Conservation (phyloP, 2,797 vertebrate genomes). For the Naso thynnoides region DNA sequence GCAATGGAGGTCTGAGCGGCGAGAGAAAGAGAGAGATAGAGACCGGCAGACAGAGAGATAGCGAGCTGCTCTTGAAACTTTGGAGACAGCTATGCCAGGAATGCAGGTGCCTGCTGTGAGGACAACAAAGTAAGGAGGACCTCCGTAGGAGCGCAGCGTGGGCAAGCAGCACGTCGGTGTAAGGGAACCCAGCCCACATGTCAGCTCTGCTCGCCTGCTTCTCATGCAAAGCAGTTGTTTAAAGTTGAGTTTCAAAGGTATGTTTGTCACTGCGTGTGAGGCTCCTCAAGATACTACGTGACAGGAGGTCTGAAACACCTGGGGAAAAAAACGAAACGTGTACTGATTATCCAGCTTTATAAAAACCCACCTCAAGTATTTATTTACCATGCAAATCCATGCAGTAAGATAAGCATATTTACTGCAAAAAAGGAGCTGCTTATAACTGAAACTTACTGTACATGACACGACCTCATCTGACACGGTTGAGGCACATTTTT, state of each 20-base stretch:
- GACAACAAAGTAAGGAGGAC: constrained; percentile 79
- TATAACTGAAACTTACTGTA: not conserved
- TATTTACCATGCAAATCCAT: not conserved
- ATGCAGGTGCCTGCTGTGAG: constrained; percentile 82
- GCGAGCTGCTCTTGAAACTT: constrained; percentile 71
- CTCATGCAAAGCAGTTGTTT: constrained; percentile 58
- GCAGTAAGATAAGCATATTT: constrained; percentile 10
- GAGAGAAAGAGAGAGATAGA: constrained; percentile 38
- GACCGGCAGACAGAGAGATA: constrained; percentile 62
- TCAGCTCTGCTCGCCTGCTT: constrained; percentile 48
- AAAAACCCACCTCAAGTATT: constrained; percentile 7
- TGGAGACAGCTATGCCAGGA: constrained; percentile 81
- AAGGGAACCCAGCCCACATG: constrained; percentile 58
- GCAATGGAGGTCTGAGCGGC: constrained; percentile 68
- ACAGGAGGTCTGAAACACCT: constrained; percentile 17
- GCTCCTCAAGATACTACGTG: constrained; percentile 18
- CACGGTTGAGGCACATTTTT: not conserved
- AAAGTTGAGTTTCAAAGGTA: constrained; percentile 45
- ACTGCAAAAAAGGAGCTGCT: not conserved
- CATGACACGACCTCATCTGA: not conserved
- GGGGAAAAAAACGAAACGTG: not conserved
- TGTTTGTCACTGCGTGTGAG: constrained; percentile 9
- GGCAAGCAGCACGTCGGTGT: constrained; percentile 66
- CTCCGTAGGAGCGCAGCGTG: constrained; percentile 67
- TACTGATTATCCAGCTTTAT: constrained; percentile 12